Evolutionary conservation across 2,113 vertebrate genomes (phyloP), one percentile per base, ranked within the genome.

Genomic region (Rhombomys opimus): DNA sequence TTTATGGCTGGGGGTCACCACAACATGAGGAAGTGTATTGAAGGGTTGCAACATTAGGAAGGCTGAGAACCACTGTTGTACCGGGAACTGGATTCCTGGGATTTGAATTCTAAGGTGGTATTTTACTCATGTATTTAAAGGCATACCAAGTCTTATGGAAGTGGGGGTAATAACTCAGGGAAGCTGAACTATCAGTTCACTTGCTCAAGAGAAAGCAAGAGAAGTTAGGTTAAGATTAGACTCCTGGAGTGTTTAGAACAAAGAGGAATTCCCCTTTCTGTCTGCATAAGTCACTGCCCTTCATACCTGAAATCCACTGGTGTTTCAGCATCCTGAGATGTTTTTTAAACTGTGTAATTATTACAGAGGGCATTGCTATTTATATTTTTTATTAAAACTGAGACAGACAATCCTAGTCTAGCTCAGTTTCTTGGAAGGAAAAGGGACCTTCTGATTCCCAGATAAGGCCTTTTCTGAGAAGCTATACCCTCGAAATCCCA

Each of bases 131-230:
- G 15, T 7, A 25, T 54, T 63, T 32, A 75, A 78, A 77, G n/a
- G 23, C 1, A 5, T 4, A 0, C 38, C 38, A 27, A 73, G 46
- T 22, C 77, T 32, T 72, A 67, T n/a, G 22, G 4, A 2, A 4
- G 3, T 65, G 46, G 5, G 2, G 22, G 70, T 46, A 72, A 32
- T 32, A 59, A 10, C 13, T 6, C 0, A 1, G 5, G 50, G 11
- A 73, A 35, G 30, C 27, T 67, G 65, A 30, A 18, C 25, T 61
- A 7, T 27, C 8, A 38, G 18, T n/a, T 78, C 57, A 9, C 1
- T 30, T 35, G 10, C 41, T 78, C 13, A 30, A 54, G 57, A 11
- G 4, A 23, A 35, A 91, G 22, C 14, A 46, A 35, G 57, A 15
- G 23, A 77, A 67, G 18, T 63, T 13, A 41, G 7, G 22, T 18